These are phyloP conservation scores for Drosophila bocqueti DNA, from an alignment of 1,140 invertebrate species.

Conservation along the genomic window DNA sequence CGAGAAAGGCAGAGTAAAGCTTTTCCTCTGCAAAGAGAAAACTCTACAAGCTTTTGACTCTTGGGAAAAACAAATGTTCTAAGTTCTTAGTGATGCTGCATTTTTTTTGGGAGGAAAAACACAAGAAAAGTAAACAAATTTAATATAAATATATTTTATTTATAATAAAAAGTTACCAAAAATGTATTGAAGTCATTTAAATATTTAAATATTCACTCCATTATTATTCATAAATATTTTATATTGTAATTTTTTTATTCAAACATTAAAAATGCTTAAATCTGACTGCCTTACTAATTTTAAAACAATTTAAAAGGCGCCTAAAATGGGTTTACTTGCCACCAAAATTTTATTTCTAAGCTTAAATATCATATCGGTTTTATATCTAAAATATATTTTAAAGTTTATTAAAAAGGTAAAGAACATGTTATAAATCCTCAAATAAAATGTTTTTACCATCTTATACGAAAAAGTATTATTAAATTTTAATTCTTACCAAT, in stretches of 20 bases:
- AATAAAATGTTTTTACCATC: background rate
- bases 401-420: background rate
- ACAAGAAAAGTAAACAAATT: background rate
- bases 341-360: no score
- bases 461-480: background rate
- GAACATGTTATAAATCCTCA: background rate
- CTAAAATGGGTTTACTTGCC: background rate
- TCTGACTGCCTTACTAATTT: background rate
- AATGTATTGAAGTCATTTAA: background rate
- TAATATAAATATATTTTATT: background rate
- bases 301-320: background rate
- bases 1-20: slow-evolving; percentile 28
- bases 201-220: background rate
- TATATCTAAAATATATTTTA: no score
- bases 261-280: background rate
- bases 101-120: background rate
- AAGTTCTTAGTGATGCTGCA: slow-evolving; percentile 21
- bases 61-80: background rate
- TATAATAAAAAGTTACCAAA: background rate
- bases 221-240: background rate
- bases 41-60: slow-evolving; percentile 29
- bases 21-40: slow-evolving; percentile 23
- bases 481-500: background rate
- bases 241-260: background rate
- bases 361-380: no score